Evolutionary conservation across 2,113 vertebrate species (phyloP).

Genomic region (Etheostoma spectabile): DNA sequence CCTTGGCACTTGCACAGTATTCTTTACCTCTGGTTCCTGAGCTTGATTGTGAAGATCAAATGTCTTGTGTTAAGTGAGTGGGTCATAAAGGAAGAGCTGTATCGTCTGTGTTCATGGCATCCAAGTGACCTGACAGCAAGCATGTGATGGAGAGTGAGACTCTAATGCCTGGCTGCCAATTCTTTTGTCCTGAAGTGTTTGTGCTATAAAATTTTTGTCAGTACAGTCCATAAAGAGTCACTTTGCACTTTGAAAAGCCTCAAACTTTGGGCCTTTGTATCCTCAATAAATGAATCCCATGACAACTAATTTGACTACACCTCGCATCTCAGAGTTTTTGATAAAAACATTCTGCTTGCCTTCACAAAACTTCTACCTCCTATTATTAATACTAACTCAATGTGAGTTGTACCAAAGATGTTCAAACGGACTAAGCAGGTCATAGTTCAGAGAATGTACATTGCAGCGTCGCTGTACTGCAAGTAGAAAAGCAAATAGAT

Average conservation of each 20-base stretch:
- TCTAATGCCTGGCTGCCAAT: no score
- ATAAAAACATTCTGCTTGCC: background rate
- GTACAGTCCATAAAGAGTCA: background rate
- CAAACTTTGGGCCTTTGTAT: background rate
- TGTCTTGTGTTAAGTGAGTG: background rate
- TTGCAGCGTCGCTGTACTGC: slow-evolving; percentile 7
- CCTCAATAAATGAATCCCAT: background rate
- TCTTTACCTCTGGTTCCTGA: background rate
- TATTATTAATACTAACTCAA: background rate
- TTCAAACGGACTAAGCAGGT: background rate
- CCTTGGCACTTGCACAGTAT: background rate
- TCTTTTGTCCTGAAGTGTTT: background rate
- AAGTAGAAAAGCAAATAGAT: slow-evolving; percentile 61
- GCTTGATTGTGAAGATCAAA: background rate
- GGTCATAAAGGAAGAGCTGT: background rate
- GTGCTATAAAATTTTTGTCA: background rate
- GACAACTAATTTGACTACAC: background rate
- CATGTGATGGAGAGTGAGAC: background rate
- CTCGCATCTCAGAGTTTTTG: background rate
- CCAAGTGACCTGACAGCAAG: background rate
- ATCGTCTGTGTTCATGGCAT: background rate
- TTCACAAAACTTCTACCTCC: background rate
- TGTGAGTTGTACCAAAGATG: background rate
- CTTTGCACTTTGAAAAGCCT: background rate
- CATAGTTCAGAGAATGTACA: slow-evolving; percentile 2